Evolutionary conservation across 2,113 vertebrate species (phyloP).

Genomic region (Chlamydotis undulata): DNA sequence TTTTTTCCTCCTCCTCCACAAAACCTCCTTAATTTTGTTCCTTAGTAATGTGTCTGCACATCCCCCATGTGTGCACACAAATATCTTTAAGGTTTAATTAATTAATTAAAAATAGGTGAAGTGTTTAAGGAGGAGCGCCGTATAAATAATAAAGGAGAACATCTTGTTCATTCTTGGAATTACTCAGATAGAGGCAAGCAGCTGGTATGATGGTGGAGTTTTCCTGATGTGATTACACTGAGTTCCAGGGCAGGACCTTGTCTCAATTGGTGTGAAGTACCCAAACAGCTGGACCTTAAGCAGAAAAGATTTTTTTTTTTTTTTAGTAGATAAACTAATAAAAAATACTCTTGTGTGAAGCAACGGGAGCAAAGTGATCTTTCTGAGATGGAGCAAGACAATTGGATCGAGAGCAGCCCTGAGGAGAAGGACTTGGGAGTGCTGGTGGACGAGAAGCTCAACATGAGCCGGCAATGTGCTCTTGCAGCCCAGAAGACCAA

Average conservation of each 20-base stretch:
- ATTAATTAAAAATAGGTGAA: constrained; percentile 18
- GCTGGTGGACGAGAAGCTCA: too few species aligned
- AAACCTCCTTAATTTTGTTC: background rate
- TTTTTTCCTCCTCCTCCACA: fast-evolving
- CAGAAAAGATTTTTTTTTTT: background rate
- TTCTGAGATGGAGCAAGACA: background rate
- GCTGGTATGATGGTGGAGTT: background rate
- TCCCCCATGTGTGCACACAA: background rate
- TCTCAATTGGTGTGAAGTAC: background rate
- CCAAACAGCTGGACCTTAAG: background rate
- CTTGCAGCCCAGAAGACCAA: too few species aligned
- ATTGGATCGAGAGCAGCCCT: background rate
- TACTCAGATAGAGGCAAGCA: background rate
- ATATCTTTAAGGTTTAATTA: background rate
- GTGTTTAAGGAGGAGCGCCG: constrained; percentile 1
- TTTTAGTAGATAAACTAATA: background rate
- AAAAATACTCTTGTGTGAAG: background rate
- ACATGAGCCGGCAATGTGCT: too few species aligned
- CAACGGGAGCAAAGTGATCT: background rate
- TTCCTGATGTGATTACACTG: background rate
- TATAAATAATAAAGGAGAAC: background rate
- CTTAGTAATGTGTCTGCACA: background rate
- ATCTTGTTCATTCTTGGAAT: background rate
- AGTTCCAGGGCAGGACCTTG: background rate
- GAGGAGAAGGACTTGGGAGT: too few species aligned